phyloP scores from a whole-genome alignment of 1,140 invertebrate species.

The Pseudoatta argentina region DNA sequence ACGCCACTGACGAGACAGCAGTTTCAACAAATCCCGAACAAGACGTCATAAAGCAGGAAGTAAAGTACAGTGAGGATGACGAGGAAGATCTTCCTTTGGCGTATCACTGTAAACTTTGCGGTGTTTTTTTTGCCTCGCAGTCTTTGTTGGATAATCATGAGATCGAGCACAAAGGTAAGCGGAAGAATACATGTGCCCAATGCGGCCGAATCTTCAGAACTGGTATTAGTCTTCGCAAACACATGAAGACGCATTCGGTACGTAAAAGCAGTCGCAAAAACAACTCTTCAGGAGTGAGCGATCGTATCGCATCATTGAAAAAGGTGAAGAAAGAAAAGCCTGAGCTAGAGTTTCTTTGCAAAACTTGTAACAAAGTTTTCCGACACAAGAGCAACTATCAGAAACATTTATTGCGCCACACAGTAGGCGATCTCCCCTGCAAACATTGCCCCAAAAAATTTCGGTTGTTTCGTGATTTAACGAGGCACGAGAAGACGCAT shows the following conservation, averaged over 20 bases:
- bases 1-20: neutral
- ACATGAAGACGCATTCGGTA: constrained; percentile 80
- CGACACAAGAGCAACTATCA: constrained; percentile 83
- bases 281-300: neutral
- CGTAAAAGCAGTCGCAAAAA: constrained; percentile 64
- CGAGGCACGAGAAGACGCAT: constrained; percentile 85
- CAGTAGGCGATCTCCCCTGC: constrained; percentile 81
- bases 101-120: constrained; percentile 80
- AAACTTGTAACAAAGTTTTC: constrained; percentile 83
- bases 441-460: constrained; percentile 84
- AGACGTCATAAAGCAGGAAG: constrained; percentile 72
- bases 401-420: constrained; percentile 82
- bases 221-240: constrained; percentile 77
- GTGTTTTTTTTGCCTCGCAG: constrained; percentile 78
- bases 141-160: constrained; percentile 78
- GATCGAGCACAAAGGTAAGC: constrained; percentile 77
- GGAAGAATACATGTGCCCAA: constrained; percentile 80
- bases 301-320: constrained; percentile 31
- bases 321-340: constrained; percentile 75
- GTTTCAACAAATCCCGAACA: constrained; percentile 36
- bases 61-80: constrained; percentile 61
- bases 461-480: constrained; percentile 82
- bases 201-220: constrained; percentile 81
- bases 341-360: constrained; percentile 79
- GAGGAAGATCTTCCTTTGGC: constrained; percentile 78